Conservation (phyloP, 1,140 invertebrate genomes). For the Formica exsecta region DNA sequence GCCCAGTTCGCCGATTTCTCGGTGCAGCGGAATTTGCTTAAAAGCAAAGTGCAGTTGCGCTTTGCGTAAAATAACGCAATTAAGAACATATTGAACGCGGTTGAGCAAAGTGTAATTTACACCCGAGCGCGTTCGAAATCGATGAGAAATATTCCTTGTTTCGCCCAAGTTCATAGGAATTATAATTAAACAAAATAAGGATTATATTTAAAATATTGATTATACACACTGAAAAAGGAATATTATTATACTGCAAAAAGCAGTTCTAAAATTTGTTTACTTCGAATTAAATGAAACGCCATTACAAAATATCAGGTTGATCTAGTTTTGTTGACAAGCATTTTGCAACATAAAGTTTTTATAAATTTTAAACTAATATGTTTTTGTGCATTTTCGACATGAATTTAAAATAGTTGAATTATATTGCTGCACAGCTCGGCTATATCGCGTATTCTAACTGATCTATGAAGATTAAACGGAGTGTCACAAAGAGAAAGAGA, state of each 20-base stretch:
- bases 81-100: conserved; percentile 13
- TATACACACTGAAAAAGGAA: neutral
- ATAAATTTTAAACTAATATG: neutral
- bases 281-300: neutral
- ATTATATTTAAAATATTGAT: neutral
- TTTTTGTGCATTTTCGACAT: neutral
- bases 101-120: conserved; percentile 36
- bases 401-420: conserved; percentile 17
- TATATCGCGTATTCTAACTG: neutral
- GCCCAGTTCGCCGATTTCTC: conserved; percentile 19
- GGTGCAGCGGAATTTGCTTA: conserved; percentile 28
- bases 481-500: no score
- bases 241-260: neutral
- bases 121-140: conserved; percentile 18
- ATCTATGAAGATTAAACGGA: neutral
- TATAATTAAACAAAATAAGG: neutral
- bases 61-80: conserved; percentile 51
- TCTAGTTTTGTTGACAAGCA: neutral
- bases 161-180: neutral
- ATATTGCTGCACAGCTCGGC: neutral
- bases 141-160: neutral
- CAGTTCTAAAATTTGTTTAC: neutral
- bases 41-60: conserved; percentile 36
- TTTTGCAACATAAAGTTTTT: neutral
- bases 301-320: neutral